Evolutionary conservation across 2,888 invertebrate genomes (phyloP).

Genomic region (Ormyrus thymus): DNA sequence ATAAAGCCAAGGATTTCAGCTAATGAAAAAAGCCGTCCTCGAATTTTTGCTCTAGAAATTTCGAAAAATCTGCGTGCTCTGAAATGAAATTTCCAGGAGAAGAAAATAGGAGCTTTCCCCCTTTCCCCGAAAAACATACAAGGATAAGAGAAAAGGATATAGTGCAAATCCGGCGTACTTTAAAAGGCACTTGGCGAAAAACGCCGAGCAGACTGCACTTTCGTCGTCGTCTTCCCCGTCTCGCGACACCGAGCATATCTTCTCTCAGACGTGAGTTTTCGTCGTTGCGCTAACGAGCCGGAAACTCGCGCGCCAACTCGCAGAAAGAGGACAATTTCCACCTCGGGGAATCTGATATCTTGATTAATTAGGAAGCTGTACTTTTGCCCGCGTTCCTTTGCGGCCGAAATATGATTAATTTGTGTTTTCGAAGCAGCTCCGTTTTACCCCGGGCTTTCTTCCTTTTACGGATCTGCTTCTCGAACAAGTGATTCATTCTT

Average conservation of each 20-base stretch:
- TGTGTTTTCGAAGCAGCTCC: no score
- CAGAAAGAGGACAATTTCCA: slow-evolving; percentile 33
- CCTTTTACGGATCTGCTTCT: no score
- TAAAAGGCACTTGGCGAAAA: slow-evolving; percentile 4
- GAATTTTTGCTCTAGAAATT: not conserved
- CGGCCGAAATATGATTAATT: no score
- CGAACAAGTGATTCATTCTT: no score
- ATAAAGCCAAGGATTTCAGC: not conserved
- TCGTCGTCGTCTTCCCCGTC: not conserved
- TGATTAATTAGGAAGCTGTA: slow-evolving; percentile 48
- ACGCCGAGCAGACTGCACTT: slow-evolving; percentile 26
- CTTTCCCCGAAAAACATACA: no score
- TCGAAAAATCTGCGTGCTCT: not conserved
- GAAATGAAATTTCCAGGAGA: slow-evolving; percentile 18
- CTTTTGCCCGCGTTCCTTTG: not conserved
- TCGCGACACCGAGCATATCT: slow-evolving; percentile 15
- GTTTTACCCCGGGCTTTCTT: no score
- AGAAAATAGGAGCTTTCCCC: slow-evolving; percentile 3
- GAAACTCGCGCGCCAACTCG: slow-evolving; percentile 31
- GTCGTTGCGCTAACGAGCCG: slow-evolving; percentile 48
- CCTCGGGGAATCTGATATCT: slow-evolving; percentile 34
- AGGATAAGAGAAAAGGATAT: no score
- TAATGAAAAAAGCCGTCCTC: slow-evolving; percentile 15
- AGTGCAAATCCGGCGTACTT: not conserved
- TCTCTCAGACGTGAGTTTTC: slow-evolving; percentile 33